Conservation (phyloP, 1,140 invertebrate genomes). For the Drosophila oshimai region DNA sequence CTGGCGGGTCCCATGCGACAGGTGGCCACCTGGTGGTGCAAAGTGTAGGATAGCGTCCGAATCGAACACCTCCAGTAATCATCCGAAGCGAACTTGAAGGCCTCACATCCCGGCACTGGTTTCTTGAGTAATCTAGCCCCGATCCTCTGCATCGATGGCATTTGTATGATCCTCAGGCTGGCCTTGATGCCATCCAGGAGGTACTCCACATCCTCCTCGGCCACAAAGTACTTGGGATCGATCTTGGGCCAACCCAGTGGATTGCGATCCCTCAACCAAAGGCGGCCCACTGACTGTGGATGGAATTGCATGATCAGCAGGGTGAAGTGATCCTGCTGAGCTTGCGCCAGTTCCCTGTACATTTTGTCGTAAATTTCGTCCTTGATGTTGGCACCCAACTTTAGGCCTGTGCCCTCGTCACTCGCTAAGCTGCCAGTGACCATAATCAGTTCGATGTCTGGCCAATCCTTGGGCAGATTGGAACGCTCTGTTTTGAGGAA, state of each 20-base stretch:
- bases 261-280: constrained; percentile 87
- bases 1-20: constrained; percentile 89
- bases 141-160: constrained; percentile 85
- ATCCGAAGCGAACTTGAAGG: constrained; percentile 85
- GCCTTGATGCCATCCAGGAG: constrained; percentile 87
- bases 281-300: constrained; percentile 88
- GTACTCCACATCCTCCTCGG: constrained; percentile 87
- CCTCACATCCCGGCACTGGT: constrained; percentile 86
- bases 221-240: constrained; percentile 89
- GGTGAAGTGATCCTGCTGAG: constrained; percentile 85
- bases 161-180: constrained; percentile 85
- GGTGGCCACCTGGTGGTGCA: constrained; percentile 90
- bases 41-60: constrained; percentile 85
- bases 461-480: constrained; percentile 83
- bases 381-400: constrained; percentile 84
- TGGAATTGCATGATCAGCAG: constrained; percentile 89
- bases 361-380: constrained; percentile 85
- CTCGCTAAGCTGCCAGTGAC: constrained; percentile 85
- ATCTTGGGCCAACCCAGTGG: constrained; percentile 89
- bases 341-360: constrained; percentile 84
- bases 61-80: constrained; percentile 90
- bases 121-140: constrained; percentile 84
- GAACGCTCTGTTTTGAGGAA: constrained; percentile 86
- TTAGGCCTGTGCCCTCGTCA: constrained; percentile 86
- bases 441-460: constrained; percentile 86